Percentiles rank a stretch among this genome's conserved stretches.
phyloP scores from a whole-genome alignment of 2,113 vertebrate species.

The Lampris incognitus region DNA sequence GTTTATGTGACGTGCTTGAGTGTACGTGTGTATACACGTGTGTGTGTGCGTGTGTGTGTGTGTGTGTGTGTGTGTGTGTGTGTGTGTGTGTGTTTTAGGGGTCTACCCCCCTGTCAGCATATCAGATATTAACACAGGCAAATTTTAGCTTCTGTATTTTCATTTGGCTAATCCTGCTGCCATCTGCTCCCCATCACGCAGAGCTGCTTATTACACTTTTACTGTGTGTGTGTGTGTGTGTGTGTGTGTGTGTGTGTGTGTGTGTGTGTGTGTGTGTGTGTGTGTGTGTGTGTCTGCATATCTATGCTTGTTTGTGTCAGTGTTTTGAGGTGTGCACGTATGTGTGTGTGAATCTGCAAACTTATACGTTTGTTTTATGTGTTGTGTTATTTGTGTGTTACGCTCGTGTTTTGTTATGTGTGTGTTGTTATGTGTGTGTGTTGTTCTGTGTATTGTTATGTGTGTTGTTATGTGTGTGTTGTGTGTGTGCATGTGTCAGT shows the following conservation, averaged over 20 bases:
- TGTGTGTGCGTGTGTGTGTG: too few species aligned
- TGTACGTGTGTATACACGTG: too few species aligned
- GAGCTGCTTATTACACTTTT: slow-evolving; percentile 60
- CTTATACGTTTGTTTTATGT: too few species aligned
- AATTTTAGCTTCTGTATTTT: slow-evolving; percentile 83
- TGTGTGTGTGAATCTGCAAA: too few species aligned
- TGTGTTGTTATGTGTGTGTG: too few species aligned
- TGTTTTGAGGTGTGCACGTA: not conserved
- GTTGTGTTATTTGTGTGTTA: too few species aligned
- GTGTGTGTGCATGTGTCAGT: slow-evolving; percentile 9
- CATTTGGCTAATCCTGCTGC: slow-evolving; percentile 80
- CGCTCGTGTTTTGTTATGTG: too few species aligned
- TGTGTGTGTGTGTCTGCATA: slow-evolving; percentile 19
- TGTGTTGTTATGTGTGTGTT: too few species aligned
- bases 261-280: slow-evolving; percentile 13
- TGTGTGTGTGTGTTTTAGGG: slow-evolving; percentile 34
- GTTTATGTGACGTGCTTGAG: too few species aligned
- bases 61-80: not conserved
- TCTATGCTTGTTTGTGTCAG: not conserved
- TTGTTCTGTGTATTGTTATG: too few species aligned
- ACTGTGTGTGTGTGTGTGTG: slow-evolving; percentile 25
- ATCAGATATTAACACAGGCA: slow-evolving; percentile 83
- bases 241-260: slow-evolving; percentile 14
- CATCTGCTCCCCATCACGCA: slow-evolving; percentile 83
- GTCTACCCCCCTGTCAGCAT: slow-evolving; percentile 80